Percentiles rank a stretch among this genome's conserved stretches.
phyloP scores from a whole-genome alignment of 2,888 invertebrate species.

The Anarsia innoxiella region DNA sequence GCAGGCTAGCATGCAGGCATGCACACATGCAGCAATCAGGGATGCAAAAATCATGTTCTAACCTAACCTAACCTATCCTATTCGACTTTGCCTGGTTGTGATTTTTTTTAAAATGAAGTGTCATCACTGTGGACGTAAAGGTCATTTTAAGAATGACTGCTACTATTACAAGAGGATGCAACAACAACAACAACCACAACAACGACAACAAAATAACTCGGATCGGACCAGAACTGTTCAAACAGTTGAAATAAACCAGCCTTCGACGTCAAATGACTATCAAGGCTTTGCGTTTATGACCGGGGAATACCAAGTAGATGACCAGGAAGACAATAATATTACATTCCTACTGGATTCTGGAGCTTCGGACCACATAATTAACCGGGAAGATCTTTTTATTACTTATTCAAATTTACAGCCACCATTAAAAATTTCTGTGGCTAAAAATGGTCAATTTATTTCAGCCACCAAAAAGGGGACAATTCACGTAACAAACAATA shows the following conservation, averaged over 20 bases:
- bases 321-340: slow-evolving; percentile 6
- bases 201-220: slow-evolving; percentile 6
- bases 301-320: slow-evolving; percentile 9
- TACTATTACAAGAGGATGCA: no score
- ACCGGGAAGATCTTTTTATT: slow-evolving; percentile 17
- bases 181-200: no score
- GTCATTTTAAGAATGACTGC: no score
- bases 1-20: no score
- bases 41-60: no score
- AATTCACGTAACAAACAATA: background rate
- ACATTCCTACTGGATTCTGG: slow-evolving; percentile 20
- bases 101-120: no score
- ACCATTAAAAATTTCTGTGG: background rate
- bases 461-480: background rate
- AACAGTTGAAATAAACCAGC: slow-evolving; percentile 11
- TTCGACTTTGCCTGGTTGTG: no score
- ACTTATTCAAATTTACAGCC: background rate
- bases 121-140: no score
- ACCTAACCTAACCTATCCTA: no score
- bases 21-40: no score
- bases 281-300: slow-evolving; percentile 20
- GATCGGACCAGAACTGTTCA: slow-evolving; percentile 17
- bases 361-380: slow-evolving; percentile 22
- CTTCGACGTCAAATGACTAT: slow-evolving; percentile 5
- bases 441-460: background rate